A percentile compares a stretch with the other conserved stretches of the same genome.
These are phyloP conservation scores for Bombus ignitus DNA, from an alignment of 1,140 invertebrate genomes.

Conservation along the genomic window DNA sequence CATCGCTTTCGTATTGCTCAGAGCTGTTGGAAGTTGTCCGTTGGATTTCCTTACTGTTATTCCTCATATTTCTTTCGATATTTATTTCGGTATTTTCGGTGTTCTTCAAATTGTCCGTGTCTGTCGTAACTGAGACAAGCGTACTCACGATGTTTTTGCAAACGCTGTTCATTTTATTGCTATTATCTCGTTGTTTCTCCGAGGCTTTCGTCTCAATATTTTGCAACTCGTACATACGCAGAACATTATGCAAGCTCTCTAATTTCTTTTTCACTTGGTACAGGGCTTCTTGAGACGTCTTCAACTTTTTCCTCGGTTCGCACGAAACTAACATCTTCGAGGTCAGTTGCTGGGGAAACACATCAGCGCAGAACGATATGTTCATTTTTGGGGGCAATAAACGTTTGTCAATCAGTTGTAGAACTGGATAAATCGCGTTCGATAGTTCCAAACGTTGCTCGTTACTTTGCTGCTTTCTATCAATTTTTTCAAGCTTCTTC, in stretches of 20 bases:
- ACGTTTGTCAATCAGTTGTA: not conserved
- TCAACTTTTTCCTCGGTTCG: not conserved
- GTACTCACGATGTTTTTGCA: conserved; percentile 4
- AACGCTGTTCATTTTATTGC: not conserved
- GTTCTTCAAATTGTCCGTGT: not conserved
- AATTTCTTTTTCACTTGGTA: conserved; percentile 62
- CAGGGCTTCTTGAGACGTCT: conserved; percentile 56
- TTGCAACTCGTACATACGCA: conserved; percentile 57
- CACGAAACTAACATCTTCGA: not conserved
- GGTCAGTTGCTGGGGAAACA: conserved; percentile 3
- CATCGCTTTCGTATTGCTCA: conserved; percentile 33
- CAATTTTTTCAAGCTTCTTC: not conserved
- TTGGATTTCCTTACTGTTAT: not conserved
- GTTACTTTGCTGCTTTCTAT: not conserved
- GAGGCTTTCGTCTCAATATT: not conserved
- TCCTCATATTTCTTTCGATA: not conserved
- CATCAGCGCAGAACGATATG: conserved; percentile 13
- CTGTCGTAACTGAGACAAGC: not conserved
- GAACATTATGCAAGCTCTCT: conserved; percentile 67
- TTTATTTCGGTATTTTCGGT: not conserved
- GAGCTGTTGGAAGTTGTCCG: conserved; percentile 7
- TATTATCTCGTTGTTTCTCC: not conserved
- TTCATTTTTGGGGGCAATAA: conserved; percentile 18
- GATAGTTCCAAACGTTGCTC: conserved; percentile 1
- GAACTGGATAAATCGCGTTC: not conserved